phyloP scores from a whole-genome alignment of 2,113 vertebrate genomes.

The Riparia riparia region DNA sequence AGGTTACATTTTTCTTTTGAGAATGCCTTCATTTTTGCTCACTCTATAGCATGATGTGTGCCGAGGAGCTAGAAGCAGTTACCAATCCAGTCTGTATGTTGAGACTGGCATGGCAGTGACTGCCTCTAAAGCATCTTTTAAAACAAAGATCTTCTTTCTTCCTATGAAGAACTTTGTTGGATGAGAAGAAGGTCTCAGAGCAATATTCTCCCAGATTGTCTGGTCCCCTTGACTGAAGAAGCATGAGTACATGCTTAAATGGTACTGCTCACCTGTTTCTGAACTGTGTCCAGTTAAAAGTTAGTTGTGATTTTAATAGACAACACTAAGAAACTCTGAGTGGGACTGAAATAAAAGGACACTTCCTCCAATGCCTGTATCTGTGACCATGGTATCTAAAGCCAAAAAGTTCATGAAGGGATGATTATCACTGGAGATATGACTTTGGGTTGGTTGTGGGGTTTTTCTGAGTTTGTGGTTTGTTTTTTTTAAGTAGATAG shows the following conservation, averaged over 20 bases:
- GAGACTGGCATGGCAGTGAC: background rate
- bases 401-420: background rate
- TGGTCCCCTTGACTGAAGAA: background rate
- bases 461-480: background rate
- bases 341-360: background rate
- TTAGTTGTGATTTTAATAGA: background rate
- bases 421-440: background rate
- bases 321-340: background rate
- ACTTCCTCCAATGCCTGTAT: background rate
- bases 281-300: background rate
- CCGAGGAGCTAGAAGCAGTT: slow-evolving; percentile 41
- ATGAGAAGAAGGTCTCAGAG: background rate
- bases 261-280: background rate
- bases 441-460: background rate
- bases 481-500: background rate
- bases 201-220: background rate
- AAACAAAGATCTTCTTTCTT: slow-evolving; percentile 11
- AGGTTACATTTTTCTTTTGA: slow-evolving; percentile 18
- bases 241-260: background rate
- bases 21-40: background rate
- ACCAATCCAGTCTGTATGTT: slow-evolving; percentile 4
- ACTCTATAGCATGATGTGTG: background rate
- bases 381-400: background rate
- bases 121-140: slow-evolving; percentile 16
- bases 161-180: background rate